Evolutionary conservation across 2,888 invertebrate genomes (phyloP), one percentile per base, ranked within the genome.

Genomic region (Chymomyza amoena): DNA sequence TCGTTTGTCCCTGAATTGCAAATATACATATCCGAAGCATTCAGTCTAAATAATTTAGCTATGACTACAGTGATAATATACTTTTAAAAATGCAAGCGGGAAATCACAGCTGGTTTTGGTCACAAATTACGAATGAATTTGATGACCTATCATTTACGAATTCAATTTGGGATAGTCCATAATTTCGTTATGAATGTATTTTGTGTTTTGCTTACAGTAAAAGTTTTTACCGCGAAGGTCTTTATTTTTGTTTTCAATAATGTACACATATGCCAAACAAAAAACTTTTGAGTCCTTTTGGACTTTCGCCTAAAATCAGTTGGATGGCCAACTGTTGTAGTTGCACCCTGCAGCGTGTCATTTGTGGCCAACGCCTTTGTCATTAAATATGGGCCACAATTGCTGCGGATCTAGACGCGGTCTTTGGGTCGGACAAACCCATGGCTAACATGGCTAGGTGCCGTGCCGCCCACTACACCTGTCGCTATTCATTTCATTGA

Each of bases 401-500:
- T 45, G 39, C 13, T 45, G 39, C 13, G 39, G 39, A 13, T 10
- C 13, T 45, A 32, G 32, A 32, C 32, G 32, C 32, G 39, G 39
- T 13, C 13, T 45, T 45, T 7, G 52, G 52, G 9, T 16, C 18
- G 16, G 52, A n/a, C 16, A 54, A 54, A 54, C 18, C 57, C 57
- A 7, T 28, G 20, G 57, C 57, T 45, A 13, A 13, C 57, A 7
- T 28, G 20, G 57, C 57, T 45, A 13, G 39, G 39, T 13, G 39
- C 39, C 13, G 39, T 13, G 13, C 39, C 39, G 39, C 39, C 39
- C 39, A 45, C 39, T 45, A 45, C 39, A 45, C 39, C 39, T 20
- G 57, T 57, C 25, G 57, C 25, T 28, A 13, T 25, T 57, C 36
- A 36, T 60, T 60, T 60, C 60, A 36, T 28, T 60, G 60, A 60